Conservation (phyloP, 2,888 invertebrate genomes). For the Dioctria rufipes region DNA sequence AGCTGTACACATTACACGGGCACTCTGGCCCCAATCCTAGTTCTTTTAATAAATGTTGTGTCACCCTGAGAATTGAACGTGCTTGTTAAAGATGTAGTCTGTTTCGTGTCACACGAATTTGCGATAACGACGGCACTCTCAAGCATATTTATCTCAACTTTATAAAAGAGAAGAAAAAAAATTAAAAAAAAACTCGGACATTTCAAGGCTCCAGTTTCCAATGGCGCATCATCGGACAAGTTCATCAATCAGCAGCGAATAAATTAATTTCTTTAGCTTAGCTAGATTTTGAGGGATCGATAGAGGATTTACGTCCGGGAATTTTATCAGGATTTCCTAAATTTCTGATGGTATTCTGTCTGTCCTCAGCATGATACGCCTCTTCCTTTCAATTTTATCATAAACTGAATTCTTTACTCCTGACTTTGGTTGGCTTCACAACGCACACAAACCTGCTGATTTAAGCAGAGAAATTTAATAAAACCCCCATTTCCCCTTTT, state of each 20-base stretch:
- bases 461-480: slow-evolving; percentile 21
- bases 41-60: slow-evolving; percentile 49
- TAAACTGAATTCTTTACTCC: not conserved
- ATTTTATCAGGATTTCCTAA: not conserved
- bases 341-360: slow-evolving; percentile 18
- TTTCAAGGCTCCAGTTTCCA: slow-evolving; percentile 24
- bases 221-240: not conserved
- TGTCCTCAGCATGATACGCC: slow-evolving; percentile 31
- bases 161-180: no score
- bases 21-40: not conserved
- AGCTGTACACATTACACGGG: not conserved
- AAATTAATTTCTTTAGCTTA: slow-evolving; percentile 43
- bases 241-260: slow-evolving; percentile 40
- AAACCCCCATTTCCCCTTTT: slow-evolving; percentile 1
- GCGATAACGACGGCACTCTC: no score
- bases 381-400: slow-evolving; percentile 36
- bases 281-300: slow-evolving; percentile 36
- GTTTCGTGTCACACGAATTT: not conserved
- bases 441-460: slow-evolving; percentile 21
- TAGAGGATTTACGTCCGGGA: slow-evolving; percentile 6
- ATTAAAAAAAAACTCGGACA: slow-evolving; percentile 6
- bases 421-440: not conserved
- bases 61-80: slow-evolving; percentile 45
- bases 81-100: slow-evolving; percentile 41
- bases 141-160: no score